phyloP scores from a whole-genome alignment of 2,888 invertebrate genomes.

The Alloscopus bannaensis region DNA sequence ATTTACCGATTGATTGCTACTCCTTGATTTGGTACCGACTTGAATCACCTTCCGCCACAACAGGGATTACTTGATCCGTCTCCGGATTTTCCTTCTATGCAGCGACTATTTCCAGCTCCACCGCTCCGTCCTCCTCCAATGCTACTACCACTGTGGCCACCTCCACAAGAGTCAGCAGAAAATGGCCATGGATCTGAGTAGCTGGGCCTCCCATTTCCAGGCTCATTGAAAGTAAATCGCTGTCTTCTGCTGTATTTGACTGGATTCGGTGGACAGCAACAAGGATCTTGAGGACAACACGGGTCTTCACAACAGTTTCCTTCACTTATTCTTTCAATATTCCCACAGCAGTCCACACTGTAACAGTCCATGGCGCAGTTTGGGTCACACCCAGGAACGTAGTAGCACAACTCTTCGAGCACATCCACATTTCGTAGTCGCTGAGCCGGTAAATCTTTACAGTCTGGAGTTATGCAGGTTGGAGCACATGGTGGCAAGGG shows the following conservation, averaged over 20 bases:
- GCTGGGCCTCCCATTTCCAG: neutral
- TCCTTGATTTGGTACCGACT: neutral
- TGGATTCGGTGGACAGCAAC: slow-evolving; percentile 37
- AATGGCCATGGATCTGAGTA: slow-evolving; percentile 45
- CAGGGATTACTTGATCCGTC: slow-evolving; percentile 21
- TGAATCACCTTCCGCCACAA: slow-evolving; percentile 7
- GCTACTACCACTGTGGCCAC: neutral
- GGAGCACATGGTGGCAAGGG: slow-evolving; percentile 27
- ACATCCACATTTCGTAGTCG: slow-evolving; percentile 59
- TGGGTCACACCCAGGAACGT: slow-evolving; percentile 39
- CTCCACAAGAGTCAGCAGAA: slow-evolving; percentile 18
- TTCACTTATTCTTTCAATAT: slow-evolving; percentile 33
- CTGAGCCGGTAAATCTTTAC: slow-evolving; percentile 45
- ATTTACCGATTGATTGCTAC: neutral
- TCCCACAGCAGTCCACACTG: slow-evolving; percentile 48
- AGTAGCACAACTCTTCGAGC: slow-evolving; percentile 58
- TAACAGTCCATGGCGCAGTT: slow-evolving; percentile 42
- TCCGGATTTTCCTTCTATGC: neutral
- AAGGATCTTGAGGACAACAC: neutral
- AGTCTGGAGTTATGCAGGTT: slow-evolving; percentile 16
- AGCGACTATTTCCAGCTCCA: slow-evolving; percentile 6
- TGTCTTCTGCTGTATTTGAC: slow-evolving; percentile 64
- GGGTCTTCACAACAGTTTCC: slow-evolving; percentile 8
- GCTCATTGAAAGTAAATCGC: slow-evolving; percentile 60
- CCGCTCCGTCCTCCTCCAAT: slow-evolving; percentile 4